phyloP scores from a whole-genome alignment of 2,113 vertebrate genomes.

The Apteryx mantelli region DNA sequence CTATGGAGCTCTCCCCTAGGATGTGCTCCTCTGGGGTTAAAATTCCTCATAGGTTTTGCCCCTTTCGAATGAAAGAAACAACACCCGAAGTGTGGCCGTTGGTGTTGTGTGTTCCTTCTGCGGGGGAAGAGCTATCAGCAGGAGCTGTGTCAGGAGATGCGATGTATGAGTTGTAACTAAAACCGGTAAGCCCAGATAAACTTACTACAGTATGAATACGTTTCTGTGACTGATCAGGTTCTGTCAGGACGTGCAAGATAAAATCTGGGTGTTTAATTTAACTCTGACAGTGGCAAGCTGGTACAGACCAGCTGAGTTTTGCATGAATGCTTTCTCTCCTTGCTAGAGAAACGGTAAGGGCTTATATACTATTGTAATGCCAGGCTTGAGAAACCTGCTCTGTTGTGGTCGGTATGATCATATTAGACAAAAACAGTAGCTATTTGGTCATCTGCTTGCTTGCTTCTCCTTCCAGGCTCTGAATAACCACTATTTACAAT shows the following conservation, averaged over 20 bases:
- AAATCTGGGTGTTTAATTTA: not conserved
- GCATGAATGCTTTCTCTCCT: not conserved
- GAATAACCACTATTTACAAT: not conserved
- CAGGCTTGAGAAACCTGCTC: not conserved
- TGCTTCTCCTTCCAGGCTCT: not conserved
- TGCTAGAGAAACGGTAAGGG: not conserved
- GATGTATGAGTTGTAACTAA: not conserved
- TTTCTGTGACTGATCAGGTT: not conserved
- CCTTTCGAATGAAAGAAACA: not conserved
- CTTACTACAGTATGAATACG: not conserved
- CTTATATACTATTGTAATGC: not conserved
- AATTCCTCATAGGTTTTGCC: not conserved
- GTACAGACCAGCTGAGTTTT: not conserved
- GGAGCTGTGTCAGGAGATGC: not conserved
- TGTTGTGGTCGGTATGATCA: not conserved
- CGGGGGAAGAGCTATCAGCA: not conserved
- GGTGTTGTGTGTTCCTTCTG: not conserved
- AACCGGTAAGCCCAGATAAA: conserved; percentile 16
- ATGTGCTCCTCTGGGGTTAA: not conserved
- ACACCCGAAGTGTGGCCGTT: not conserved
- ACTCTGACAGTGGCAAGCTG: not conserved
- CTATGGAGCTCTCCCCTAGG: not conserved
- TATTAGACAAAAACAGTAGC: not conserved
- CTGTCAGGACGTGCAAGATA: conserved; percentile 30
- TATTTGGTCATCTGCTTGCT: not conserved